These are phyloP conservation scores for Epizoanthus scotinus DNA, from an alignment of 92 coral and sea anemone species.

Conservation along the genomic window DNA sequence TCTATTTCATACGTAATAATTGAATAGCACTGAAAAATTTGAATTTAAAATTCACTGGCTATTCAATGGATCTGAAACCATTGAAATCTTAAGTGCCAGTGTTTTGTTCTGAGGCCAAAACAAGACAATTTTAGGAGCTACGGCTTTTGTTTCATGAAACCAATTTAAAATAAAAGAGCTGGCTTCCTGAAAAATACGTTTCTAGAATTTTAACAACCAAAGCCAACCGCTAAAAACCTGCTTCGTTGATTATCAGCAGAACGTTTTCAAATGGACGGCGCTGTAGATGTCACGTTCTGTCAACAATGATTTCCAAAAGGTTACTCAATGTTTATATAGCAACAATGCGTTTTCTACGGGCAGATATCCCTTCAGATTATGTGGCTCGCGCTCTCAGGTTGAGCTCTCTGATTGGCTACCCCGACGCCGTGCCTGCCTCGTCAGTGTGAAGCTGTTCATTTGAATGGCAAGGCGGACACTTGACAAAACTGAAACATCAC, in stretches of 20 bases:
- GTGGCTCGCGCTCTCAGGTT: too few species aligned
- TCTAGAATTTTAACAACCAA: neutral
- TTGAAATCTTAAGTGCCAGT: constrained; percentile 21
- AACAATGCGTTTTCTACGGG: neutral
- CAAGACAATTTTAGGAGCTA: neutral
- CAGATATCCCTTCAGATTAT: neutral
- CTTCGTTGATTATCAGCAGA: constrained; percentile 4
- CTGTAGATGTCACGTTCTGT: constrained; percentile 20
- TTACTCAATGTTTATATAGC: neutral
- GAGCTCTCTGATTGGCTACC: too few species aligned
- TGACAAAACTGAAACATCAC: too few species aligned
- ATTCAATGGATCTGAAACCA: constrained; percentile 37
- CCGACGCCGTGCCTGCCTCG: too few species aligned
- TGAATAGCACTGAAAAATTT: constrained; percentile 41
- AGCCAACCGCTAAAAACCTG: neutral
- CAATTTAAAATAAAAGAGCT: neutral
- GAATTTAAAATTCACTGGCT: constrained; percentile 34
- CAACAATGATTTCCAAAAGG: constrained; percentile 17
- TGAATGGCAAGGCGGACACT: too few species aligned
- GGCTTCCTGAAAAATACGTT: neutral
- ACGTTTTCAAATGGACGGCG: neutral
- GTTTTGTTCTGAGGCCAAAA: constrained; percentile 7
- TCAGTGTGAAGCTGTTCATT: too few species aligned
- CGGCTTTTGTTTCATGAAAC: neutral
- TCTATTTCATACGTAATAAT: constrained; percentile 35